Evolutionary conservation across 2,797 vertebrate genomes (phyloP).

Genomic region (Gorsachius magnificus): DNA sequence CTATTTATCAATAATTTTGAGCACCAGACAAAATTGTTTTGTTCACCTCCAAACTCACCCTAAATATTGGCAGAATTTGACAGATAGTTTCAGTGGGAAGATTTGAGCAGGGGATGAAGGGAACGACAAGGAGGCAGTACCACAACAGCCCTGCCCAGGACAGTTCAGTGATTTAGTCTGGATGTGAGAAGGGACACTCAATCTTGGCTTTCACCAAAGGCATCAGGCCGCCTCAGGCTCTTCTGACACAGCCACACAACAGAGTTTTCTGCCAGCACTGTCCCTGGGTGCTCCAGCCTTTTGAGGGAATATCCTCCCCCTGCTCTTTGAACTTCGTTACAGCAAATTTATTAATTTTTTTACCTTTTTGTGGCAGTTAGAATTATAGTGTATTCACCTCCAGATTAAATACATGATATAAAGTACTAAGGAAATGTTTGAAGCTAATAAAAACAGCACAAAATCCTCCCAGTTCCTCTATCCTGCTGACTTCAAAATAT

Average conservation of each 20-base stretch:
- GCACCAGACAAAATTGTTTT: too few relatives aligned
- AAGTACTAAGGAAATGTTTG: background rate
- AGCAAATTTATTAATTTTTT: background rate
- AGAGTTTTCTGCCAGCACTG: background rate
- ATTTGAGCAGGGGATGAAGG: background rate
- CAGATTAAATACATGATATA: background rate
- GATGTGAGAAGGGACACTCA: background rate
- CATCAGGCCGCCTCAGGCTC: background rate
- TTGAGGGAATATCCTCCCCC: background rate
- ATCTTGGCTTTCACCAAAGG: background rate
- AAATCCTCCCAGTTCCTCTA: background rate
- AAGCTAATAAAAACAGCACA: background rate
- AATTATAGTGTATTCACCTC: background rate
- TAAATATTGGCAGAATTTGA: background rate
- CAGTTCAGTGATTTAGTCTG: background rate
- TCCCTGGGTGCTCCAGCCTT: background rate
- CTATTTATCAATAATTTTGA: background rate
- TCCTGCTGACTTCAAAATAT: background rate
- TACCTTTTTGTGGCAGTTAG: background rate
- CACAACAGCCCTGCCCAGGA: background rate
- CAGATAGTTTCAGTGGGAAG: background rate
- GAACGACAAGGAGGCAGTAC: background rate
- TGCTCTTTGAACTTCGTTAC: background rate
- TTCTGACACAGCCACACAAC: background rate
- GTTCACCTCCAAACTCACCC: too few relatives aligned